Conservation (phyloP, 2,888 invertebrate species). For the Diadromus collaris region DNA sequence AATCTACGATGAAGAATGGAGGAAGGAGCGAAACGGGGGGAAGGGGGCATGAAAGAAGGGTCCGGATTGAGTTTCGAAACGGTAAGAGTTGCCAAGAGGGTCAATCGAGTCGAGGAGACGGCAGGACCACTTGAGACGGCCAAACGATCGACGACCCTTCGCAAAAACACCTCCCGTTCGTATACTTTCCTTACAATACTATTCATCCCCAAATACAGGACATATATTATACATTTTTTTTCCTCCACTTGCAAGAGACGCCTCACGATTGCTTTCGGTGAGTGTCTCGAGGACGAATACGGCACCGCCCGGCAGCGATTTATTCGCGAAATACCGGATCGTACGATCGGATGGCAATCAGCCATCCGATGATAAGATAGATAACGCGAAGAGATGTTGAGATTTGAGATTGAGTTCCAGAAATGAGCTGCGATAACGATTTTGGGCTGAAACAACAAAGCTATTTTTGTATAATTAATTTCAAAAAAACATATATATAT, state of each 20-base stretch:
- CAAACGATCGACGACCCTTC: conserved; percentile 49
- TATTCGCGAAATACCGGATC: neutral
- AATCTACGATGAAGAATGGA: neutral
- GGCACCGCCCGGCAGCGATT: neutral
- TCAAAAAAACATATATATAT: too few relatives aligned
- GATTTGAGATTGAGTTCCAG: neutral
- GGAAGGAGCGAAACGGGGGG: neutral
- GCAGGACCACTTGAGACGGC: conserved; percentile 49
- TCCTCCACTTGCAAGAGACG: too few relatives aligned
- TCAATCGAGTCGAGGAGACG: conserved; percentile 46
- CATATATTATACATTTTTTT: neutral
- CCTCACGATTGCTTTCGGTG: too few relatives aligned
- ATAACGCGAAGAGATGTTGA: neutral
- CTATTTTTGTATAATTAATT: too few relatives aligned
- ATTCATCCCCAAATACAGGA: neutral
- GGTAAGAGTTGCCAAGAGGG: conserved; percentile 41
- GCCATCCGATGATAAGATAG: neutral
- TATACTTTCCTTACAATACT: conserved; percentile 19
- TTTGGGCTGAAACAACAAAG: neutral
- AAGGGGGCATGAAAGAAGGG: neutral
- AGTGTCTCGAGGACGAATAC: too few relatives aligned
- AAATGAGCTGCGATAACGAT: neutral
- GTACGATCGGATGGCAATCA: neutral
- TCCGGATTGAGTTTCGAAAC: conserved; percentile 20
- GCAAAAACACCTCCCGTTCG: conserved; percentile 5